These are phyloP conservation scores for Archilochus colubris DNA, from an alignment of 2,113 vertebrate species.

Conservation along the genomic window DNA sequence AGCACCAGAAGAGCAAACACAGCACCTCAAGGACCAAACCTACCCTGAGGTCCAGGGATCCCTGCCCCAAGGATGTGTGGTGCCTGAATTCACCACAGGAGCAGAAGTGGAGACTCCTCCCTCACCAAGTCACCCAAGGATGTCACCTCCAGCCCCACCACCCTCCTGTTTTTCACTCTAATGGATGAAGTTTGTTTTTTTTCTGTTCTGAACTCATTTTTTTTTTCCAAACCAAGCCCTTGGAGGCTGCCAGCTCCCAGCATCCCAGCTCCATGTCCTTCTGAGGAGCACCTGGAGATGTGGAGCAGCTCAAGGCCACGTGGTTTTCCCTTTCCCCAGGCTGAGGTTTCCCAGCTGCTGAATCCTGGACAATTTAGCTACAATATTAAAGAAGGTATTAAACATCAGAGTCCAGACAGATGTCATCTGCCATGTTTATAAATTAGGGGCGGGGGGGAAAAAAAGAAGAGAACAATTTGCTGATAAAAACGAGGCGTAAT, in stretches of 20 bases:
- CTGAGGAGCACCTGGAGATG: background rate
- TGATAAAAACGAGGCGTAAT: background rate
- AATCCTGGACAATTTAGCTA: background rate
- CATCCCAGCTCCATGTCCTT: background rate
- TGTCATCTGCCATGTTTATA: background rate
- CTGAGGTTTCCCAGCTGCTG: background rate
- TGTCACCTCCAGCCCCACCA: background rate
- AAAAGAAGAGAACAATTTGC: background rate
- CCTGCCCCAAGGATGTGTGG: rapidly evolving
- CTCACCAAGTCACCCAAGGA: background rate
- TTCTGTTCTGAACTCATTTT: background rate
- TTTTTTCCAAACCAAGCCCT: background rate
- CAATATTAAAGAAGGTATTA: background rate
- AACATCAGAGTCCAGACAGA: background rate
- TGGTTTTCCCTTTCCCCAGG: background rate
- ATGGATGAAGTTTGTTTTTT: background rate
- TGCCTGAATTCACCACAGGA: background rate
- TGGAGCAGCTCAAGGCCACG: background rate
- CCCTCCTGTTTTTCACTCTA: background rate
- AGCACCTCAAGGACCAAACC: background rate
- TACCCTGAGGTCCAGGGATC: background rate
- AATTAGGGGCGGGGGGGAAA: background rate
- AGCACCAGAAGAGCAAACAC: background rate
- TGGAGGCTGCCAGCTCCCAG: background rate
- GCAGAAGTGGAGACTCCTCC: background rate